These are phyloP conservation scores for Seriola rivoliana DNA, from an alignment of 2,113 vertebrate species.

Conservation along the genomic window DNA sequence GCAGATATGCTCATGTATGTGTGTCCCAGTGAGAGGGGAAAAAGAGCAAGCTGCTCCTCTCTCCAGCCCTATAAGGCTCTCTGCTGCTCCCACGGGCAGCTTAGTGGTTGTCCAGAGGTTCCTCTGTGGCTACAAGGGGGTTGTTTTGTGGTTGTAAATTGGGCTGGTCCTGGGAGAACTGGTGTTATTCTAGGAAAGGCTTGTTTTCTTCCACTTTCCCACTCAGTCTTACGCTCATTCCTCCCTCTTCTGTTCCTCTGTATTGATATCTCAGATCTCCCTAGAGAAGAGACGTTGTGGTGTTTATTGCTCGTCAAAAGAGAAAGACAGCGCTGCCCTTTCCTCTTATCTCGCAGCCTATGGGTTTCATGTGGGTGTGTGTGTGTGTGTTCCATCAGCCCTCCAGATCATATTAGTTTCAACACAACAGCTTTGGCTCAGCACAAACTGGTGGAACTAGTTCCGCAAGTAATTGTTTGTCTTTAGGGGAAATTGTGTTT, in stretches of 20 bases:
- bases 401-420: conserved; percentile 63
- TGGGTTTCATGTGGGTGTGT: conserved; percentile 20
- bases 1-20: conserved; percentile 17
- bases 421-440: conserved; percentile 55
- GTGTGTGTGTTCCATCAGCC: conserved; percentile 39
- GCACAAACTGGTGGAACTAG: conserved; percentile 71
- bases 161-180: conserved; percentile 75
- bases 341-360: conserved; percentile 48
- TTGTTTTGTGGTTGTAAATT: conserved; percentile 82
- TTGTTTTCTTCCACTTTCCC: conserved; percentile 70
- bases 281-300: conserved; percentile 56
- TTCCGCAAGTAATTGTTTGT: conserved; percentile 69
- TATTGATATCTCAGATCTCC: conserved; percentile 71
- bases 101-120: conserved; percentile 73
- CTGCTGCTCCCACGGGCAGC: conserved; percentile 60
- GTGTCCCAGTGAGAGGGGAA: not conserved
- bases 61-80: conserved; percentile 44
- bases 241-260: conserved; percentile 37
- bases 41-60: not conserved
- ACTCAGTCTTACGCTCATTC: conserved; percentile 46
- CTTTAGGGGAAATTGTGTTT: conserved; percentile 59
- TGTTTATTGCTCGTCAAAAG: conserved; percentile 73
- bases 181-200: conserved; percentile 80
- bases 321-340: conserved; percentile 68
- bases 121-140: conserved; percentile 74